phyloP scores from a whole-genome alignment of 2,113 vertebrate genomes.

The Campylorhamphus procurvoides region DNA sequence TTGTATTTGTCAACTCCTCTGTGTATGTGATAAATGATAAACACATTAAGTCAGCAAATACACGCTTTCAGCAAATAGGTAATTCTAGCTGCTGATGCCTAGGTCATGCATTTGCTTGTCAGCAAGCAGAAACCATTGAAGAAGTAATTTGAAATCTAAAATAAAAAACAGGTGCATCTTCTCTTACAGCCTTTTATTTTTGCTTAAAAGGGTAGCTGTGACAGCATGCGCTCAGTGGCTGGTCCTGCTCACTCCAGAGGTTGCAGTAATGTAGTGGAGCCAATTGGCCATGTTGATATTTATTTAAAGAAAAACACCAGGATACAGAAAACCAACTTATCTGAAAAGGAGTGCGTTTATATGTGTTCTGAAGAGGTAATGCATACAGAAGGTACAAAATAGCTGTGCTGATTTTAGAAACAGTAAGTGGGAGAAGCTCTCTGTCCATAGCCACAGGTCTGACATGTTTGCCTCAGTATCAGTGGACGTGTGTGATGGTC shows the following conservation, averaged over 20 bases:
- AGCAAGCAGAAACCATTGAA: neutral
- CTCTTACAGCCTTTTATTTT: neutral
- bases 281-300: neutral
- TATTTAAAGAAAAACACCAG: neutral
- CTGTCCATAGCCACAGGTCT: neutral
- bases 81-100: neutral
- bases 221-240: neutral
- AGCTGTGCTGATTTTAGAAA: neutral
- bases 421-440: neutral
- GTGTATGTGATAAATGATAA: neutral
- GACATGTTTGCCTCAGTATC: neutral
- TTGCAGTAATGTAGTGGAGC: neutral
- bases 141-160: slow-evolving; percentile 4
- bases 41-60: neutral
- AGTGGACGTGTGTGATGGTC: neutral
- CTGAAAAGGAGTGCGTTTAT: neutral
- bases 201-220: neutral
- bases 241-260: neutral
- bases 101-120: slow-evolving; percentile 28
- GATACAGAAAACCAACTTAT: neutral
- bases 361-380: neutral
- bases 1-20: slow-evolving; percentile 29
- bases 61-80: neutral
- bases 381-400: neutral
- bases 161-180: slow-evolving; percentile 10